Evolutionary conservation across 2,113 vertebrate genomes (phyloP).

Genomic region (Gorsachius goisagi): DNA sequence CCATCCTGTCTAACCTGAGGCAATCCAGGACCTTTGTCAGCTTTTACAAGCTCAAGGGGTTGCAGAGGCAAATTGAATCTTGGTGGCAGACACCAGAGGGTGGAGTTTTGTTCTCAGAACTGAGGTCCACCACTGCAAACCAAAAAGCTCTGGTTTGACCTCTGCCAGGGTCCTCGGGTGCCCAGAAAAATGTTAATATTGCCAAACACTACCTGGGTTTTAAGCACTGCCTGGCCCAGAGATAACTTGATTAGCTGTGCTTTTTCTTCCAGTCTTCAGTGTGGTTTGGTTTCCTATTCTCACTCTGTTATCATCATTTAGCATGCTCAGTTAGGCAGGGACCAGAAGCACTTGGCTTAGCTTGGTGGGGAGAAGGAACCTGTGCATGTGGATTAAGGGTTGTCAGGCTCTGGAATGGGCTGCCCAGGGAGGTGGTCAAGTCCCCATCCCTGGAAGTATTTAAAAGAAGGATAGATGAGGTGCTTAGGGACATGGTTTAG

Average conservation of each 20-base stretch:
- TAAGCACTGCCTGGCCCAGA: background rate
- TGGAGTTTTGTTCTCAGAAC: background rate
- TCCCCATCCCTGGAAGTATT: too few relatives aligned
- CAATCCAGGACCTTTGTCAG: background rate
- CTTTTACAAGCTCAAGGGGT: background rate
- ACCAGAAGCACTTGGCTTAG: background rate
- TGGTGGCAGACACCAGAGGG: background rate
- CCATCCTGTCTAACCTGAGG: background rate
- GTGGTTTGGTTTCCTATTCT: accelerated
- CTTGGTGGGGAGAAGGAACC: background rate
- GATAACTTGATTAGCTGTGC: background rate
- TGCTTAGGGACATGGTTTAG: too few relatives aligned
- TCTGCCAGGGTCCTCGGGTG: background rate
- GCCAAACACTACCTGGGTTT: background rate
- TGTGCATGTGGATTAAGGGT: background rate
- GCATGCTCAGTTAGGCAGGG: background rate
- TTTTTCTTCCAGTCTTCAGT: background rate
- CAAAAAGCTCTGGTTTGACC: background rate
- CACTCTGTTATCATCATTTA: background rate
- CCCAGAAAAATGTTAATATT: background rate
- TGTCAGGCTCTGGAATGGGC: too few relatives aligned
- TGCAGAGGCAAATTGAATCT: background rate
- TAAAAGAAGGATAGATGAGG: too few relatives aligned
- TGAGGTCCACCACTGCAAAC: background rate
- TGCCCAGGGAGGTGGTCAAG: too few relatives aligned